Conservation (phyloP, 2,888 invertebrate genomes). For the Poecilobothrus nobilitatus region DNA sequence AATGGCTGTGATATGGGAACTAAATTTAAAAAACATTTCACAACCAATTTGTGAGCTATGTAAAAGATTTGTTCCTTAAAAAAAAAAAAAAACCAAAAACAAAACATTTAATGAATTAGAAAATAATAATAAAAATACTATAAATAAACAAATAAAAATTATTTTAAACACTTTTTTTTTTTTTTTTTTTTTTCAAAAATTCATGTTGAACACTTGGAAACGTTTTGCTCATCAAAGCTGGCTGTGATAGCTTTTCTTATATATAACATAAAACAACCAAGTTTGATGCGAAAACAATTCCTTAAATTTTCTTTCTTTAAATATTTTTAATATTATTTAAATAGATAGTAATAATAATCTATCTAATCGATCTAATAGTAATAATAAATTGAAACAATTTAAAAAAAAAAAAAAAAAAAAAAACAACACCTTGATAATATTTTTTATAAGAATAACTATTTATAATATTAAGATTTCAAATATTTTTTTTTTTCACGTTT, state of each 20-base stretch:
- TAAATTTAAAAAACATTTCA: slow-evolving; percentile 37
- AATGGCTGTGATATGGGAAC: slow-evolving; percentile 44
- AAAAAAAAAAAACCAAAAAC: neutral
- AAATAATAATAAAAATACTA: neutral
- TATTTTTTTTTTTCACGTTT: too few relatives aligned
- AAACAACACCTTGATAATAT: too few relatives aligned
- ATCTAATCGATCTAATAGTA: too few relatives aligned
- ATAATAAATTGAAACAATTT: too few relatives aligned
- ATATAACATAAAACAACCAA: slow-evolving; percentile 40
- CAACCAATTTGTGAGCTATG: slow-evolving; percentile 43
- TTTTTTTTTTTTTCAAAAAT: neutral
- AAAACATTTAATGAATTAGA: neutral
- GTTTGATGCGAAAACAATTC: slow-evolving; percentile 38
- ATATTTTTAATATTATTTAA: too few relatives aligned
- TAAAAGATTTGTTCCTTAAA: slow-evolving; percentile 27
- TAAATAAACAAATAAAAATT: neutral
- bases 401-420: too few relatives aligned
- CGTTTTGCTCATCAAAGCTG: slow-evolving; percentile 45
- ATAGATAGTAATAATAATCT: too few relatives aligned
- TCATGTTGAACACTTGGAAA: slow-evolving; percentile 19
- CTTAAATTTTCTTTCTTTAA: neutral
- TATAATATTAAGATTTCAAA: too few relatives aligned
- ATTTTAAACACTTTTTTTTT: neutral
- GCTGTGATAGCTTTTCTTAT: slow-evolving; percentile 42
- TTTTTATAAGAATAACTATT: too few relatives aligned